Evolutionary conservation across 1,140 invertebrate species (phyloP).

Genomic region (Phortica variegata): DNA sequence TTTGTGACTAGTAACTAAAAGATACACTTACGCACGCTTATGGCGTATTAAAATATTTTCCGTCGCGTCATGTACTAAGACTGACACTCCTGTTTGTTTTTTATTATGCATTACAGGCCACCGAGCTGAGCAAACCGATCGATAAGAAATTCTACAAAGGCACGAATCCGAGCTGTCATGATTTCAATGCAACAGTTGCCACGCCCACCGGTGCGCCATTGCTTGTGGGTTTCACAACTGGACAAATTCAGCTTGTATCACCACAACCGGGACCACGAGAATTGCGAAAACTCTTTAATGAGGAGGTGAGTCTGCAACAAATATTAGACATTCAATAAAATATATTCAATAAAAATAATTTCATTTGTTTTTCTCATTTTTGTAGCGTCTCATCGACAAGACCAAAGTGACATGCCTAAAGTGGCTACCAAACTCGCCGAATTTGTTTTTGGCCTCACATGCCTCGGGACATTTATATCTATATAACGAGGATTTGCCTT

Average conservation of each 20-base stretch:
- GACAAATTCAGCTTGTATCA: slow-evolving; percentile 96
- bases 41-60: neutral
- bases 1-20: too few relatives aligned
- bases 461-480: slow-evolving; percentile 96
- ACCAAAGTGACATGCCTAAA: slow-evolving; percentile 97
- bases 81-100: too few relatives aligned
- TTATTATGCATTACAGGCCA: slow-evolving; percentile 68
- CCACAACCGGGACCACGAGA: slow-evolving; percentile 96
- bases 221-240: slow-evolving; percentile 95
- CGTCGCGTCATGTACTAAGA: too few relatives aligned
- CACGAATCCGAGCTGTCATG: slow-evolving; percentile 98
- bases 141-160: slow-evolving; percentile 99
- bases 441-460: slow-evolving; percentile 92
- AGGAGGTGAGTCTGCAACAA: slow-evolving; percentile 75
- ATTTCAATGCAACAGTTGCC: slow-evolving; percentile 88
- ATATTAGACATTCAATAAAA: neutral
- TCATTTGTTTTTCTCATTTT: neutral
- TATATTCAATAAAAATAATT: neutral
- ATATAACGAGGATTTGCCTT: slow-evolving; percentile 93
- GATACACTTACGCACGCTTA: neutral
- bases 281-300: slow-evolving; percentile 94
- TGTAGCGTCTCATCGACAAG: slow-evolving; percentile 93
- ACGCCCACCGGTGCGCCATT: slow-evolving; percentile 80
- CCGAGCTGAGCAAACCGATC: slow-evolving; percentile 92
- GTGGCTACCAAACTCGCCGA: slow-evolving; percentile 93